Evolutionary conservation across 2,113 vertebrate genomes (phyloP).

Genomic region (Serilophus lunatus): DNA sequence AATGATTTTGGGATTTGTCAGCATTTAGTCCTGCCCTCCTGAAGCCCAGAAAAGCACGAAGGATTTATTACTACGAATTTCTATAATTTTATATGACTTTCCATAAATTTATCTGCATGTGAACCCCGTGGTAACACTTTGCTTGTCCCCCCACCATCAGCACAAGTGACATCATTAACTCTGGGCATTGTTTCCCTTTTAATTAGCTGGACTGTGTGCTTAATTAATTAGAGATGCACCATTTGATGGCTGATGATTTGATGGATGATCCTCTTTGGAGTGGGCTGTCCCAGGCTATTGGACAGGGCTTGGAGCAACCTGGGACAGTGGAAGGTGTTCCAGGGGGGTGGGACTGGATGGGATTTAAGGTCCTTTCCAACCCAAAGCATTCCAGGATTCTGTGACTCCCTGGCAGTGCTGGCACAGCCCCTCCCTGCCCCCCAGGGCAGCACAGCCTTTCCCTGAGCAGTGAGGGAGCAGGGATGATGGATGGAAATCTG

Average conservation of each 20-base stretch:
- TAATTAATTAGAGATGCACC: background rate
- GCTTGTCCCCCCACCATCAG: background rate
- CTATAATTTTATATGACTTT: background rate
- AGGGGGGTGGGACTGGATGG: background rate
- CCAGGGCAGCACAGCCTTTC: background rate
- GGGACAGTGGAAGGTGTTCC: background rate
- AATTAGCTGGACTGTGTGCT: background rate
- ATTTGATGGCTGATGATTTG: background rate
- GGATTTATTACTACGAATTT: background rate
- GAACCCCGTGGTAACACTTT: background rate
- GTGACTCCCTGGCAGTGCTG: background rate
- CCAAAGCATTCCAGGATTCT: background rate
- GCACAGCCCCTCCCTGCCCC: background rate
- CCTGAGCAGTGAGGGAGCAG: background rate
- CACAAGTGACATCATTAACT: fast-evolving
- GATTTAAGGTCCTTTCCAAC: background rate
- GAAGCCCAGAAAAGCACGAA: background rate
- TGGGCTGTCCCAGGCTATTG: background rate
- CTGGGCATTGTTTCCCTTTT: background rate
- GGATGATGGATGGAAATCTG: background rate
- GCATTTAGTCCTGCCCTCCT: background rate
- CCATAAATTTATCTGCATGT: fast-evolving
- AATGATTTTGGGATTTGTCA: too few species aligned
- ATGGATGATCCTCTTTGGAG: background rate
- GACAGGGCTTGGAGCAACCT: fast-evolving